Evolutionary conservation across 2,888 invertebrate genomes (phyloP), one percentile per base, ranked within the genome.

Genomic region (Philaethria dido): DNA sequence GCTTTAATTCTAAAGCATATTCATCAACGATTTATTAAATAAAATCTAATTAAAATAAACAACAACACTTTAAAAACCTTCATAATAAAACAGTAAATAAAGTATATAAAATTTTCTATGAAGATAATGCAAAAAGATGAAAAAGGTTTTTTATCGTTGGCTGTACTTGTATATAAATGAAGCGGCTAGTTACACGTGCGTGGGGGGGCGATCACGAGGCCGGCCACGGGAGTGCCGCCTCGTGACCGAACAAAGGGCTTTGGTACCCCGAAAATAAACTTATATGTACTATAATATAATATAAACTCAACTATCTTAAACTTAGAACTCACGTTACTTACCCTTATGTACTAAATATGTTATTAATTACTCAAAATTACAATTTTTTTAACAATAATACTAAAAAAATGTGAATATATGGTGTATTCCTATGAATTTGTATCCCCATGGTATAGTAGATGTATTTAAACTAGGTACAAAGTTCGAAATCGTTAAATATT

Each of bases 121-220:
- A 25, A 50, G 25, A 50, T 50, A 50, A 25, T 50, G n/a, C 8
- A 50, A 25, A 59, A 59, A 45, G 16, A 44, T 44, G 29, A 42
- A 25, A 18, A 13, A 45, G n/a, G 16, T 42, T 29, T 59, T 44
- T 44, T 44, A 44, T 29, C 18, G 45, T 45, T n/a, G 29, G 25
- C 29, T 29, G 25, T 50, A 50, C 29, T 45, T 33, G 45, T 45
- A 60, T 45, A 45, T 45, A 60, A 60, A 60, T 60, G 44, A 61
- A 59, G 33, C 45, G 52, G 14, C n/a, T 39, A 48, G 50, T 25
- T 36, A 59, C 62, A 68, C 68, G 68, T 68, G 70, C 66, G 63
- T 47, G 64, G 45, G 62, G 59, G n/a, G 57, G 47, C 33, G 20
- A 61, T 72, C 72, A 74, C 74, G 72, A 62, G 70, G 73, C 70